A percentile compares a stretch with the other conserved stretches of the same genome.
These are phyloP conservation scores for Apogon hyalosoma DNA, from an alignment of 2,797 vertebrate species.

Conservation along the genomic window DNA sequence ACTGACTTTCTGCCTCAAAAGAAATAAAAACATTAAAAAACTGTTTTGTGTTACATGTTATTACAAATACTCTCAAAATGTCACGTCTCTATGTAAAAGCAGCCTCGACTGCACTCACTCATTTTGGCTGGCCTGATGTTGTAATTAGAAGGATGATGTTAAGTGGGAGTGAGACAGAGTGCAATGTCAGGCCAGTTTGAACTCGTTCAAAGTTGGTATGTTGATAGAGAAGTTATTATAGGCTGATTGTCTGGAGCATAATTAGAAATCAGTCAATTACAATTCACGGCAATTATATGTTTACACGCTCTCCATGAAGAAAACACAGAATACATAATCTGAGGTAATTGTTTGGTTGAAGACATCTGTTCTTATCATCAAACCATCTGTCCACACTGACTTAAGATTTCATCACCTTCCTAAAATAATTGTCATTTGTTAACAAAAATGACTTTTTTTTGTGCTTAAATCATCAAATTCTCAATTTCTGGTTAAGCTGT, in stretches of 20 bases:
- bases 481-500: too few relatives aligned
- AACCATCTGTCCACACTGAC: too few relatives aligned
- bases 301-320: too few relatives aligned
- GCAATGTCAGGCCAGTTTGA: slow-evolving; percentile 23
- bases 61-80: slow-evolving; percentile 69
- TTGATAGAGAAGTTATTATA: neutral
- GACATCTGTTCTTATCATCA: too few relatives aligned
- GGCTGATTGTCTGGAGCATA: neutral
- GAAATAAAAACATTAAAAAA: slow-evolving; percentile 29
- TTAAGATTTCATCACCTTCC: too few relatives aligned
- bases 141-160: slow-evolving; percentile 74
- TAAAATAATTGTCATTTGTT: too few relatives aligned
- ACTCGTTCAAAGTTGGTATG: neutral
- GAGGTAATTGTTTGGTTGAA: too few relatives aligned
- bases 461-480: too few relatives aligned
- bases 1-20: neutral
- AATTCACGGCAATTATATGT: neutral
- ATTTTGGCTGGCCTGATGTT: slow-evolving; percentile 47
- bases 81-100: slow-evolving; percentile 69
- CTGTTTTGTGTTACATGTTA: slow-evolving; percentile 31
- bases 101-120: slow-evolving; percentile 22
- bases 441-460: too few relatives aligned
- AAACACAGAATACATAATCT: too few relatives aligned
- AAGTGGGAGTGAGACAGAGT: slow-evolving; percentile 56
- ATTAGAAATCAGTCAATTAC: neutral